These are phyloP conservation scores for Parazoanthus atlanticus DNA, from an alignment of 92 coral and sea anemone species.

Conservation along the genomic window DNA sequence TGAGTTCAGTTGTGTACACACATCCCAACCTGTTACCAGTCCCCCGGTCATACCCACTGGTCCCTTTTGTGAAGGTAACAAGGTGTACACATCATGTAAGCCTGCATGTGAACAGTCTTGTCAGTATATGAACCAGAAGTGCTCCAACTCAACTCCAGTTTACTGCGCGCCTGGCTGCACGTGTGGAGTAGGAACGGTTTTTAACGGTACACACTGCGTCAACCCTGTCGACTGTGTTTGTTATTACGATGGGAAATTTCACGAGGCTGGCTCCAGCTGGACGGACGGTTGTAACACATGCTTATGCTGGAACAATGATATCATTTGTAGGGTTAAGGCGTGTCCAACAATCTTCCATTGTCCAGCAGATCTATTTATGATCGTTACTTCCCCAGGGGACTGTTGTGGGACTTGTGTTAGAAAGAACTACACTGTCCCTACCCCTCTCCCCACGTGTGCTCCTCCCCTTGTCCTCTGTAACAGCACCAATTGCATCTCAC, in stretches of 20 bases:
- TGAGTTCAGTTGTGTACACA: slow-evolving; percentile 44
- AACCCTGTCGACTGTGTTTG: slow-evolving; percentile 83
- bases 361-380: slow-evolving; percentile 53
- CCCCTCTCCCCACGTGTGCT: slow-evolving; percentile 55
- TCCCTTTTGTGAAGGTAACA: slow-evolving; percentile 50
- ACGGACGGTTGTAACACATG: slow-evolving; percentile 69
- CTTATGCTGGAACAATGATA: slow-evolving; percentile 84
- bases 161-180: slow-evolving; percentile 73
- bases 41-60: slow-evolving; percentile 41
- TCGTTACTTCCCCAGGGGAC: slow-evolving; percentile 56
- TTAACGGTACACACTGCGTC: slow-evolving; percentile 84
- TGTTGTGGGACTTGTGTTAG: slow-evolving; percentile 74
- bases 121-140: slow-evolving; percentile 74
- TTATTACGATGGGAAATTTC: slow-evolving; percentile 48
- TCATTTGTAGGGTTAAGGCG: slow-evolving; percentile 61
- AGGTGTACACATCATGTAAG: slow-evolving; percentile 59
- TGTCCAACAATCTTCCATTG: slow-evolving; percentile 70
- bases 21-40: slow-evolving; percentile 11
- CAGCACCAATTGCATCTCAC: slow-evolving; percentile 70
- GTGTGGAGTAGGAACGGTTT: slow-evolving; percentile 72
- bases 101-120: slow-evolving; percentile 77
- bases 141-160: slow-evolving; percentile 34
- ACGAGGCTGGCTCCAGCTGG: slow-evolving; percentile 84
- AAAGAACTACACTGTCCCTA: slow-evolving; percentile 46
- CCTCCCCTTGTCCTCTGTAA: slow-evolving; percentile 55